phyloP scores from a whole-genome alignment of 2,113 vertebrate genomes.

The Myiozetetes cayanensis region DNA sequence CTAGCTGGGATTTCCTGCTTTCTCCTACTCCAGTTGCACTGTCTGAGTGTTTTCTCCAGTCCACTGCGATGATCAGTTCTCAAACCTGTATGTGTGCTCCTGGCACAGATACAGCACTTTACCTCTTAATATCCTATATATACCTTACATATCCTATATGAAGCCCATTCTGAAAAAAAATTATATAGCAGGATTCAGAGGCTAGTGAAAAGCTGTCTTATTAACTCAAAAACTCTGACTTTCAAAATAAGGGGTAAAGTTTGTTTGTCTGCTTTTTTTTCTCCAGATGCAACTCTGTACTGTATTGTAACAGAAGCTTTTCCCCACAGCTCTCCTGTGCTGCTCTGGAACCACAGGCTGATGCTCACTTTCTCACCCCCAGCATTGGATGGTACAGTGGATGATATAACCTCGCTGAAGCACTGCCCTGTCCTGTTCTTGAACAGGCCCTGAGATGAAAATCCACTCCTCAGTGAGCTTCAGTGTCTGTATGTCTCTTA shows the following conservation, averaged over 20 bases:
- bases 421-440: neutral
- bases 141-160: neutral
- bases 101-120: neutral
- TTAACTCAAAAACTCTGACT: neutral
- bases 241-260: neutral
- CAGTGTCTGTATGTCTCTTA: neutral
- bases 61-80: rapidly evolving
- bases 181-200: neutral
- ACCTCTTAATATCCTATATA: neutral
- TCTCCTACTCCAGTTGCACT: neutral
- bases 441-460: neutral
- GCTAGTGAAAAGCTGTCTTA: neutral
- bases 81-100: neutral
- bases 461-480: neutral
- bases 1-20: neutral
- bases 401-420: neutral
- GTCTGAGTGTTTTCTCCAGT: neutral
- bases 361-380: neutral
- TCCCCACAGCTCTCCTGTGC: neutral
- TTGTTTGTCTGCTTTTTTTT: neutral
- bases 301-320: neutral
- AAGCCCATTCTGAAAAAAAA: neutral
- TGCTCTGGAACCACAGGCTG: neutral
- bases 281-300: neutral
- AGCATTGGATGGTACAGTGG: neutral